Evolutionary conservation across 2,113 vertebrate species (phyloP).

Genomic region (Scartelaos histophorus): DNA sequence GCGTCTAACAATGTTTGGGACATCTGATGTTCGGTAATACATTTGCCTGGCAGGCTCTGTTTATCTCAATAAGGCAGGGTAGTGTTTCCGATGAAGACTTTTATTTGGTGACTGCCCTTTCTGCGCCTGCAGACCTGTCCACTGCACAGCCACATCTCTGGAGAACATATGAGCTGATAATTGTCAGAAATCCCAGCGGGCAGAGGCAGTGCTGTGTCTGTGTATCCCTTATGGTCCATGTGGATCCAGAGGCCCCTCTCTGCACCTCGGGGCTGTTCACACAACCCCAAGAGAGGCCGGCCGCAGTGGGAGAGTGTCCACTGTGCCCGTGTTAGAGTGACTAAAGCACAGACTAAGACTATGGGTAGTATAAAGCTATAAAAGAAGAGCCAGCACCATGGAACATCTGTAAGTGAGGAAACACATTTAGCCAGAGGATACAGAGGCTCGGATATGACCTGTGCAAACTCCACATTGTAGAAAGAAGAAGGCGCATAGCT

Average conservation of each 20-base stretch:
- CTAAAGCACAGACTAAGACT: slow-evolving; percentile 11
- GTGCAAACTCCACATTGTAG: slow-evolving; percentile 43
- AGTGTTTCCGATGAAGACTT: slow-evolving; percentile 56
- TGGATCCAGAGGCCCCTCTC: slow-evolving; percentile 63
- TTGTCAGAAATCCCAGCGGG: slow-evolving; percentile 78
- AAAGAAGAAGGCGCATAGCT: slow-evolving; percentile 35
- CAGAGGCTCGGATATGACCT: slow-evolving; percentile 53
- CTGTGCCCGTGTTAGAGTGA: slow-evolving; percentile 22
- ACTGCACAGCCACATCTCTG: slow-evolving; percentile 51
- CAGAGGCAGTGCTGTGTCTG: slow-evolving; percentile 56
- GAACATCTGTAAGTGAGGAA: slow-evolving; percentile 34
- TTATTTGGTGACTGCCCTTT: slow-evolving; percentile 49
- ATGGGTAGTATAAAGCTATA: slow-evolving; percentile 11
- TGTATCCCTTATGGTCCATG: slow-evolving; percentile 75
- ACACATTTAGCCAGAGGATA: slow-evolving; percentile 46
- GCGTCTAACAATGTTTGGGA: slow-evolving; percentile 52
- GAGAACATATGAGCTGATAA: slow-evolving; percentile 69
- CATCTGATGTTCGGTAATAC: slow-evolving; percentile 57
- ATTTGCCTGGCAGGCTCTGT: slow-evolving; percentile 59
- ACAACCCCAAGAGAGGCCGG: slow-evolving; percentile 35
- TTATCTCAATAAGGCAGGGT: slow-evolving; percentile 76
- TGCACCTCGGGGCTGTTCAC: slow-evolving; percentile 59
- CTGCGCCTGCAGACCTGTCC: slow-evolving; percentile 47
- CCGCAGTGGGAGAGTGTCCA: slow-evolving; percentile 48
- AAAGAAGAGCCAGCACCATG: slow-evolving; percentile 12